Percentiles rank a stretch among this genome's conserved stretches.
phyloP scores from a whole-genome alignment of 2,797 vertebrate species.

The Pangasius krempfi region DNA sequence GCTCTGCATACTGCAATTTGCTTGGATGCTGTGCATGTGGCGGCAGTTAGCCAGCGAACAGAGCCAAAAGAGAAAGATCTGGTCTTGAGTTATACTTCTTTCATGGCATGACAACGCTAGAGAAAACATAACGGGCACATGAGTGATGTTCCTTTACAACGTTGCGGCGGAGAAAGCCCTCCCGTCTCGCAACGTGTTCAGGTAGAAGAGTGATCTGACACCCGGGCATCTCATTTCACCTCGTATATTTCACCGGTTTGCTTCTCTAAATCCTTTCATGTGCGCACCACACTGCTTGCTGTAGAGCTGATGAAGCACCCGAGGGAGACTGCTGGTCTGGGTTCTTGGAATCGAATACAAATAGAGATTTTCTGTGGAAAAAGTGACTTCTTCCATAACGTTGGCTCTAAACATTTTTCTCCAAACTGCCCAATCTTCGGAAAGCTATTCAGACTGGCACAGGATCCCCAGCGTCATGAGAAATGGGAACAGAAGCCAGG shows the following conservation, averaged over 20 bases:
- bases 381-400: background rate
- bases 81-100: slow-evolving; percentile 42
- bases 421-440: background rate
- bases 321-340: slow-evolving; percentile 31
- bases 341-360: slow-evolving; percentile 20
- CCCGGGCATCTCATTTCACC: slow-evolving; percentile 24
- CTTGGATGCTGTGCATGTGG: slow-evolving; percentile 72
- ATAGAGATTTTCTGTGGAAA: too few relatives aligned
- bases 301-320: slow-evolving; percentile 19
- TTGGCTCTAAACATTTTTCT: slow-evolving; percentile 5
- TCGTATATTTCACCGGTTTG: slow-evolving; percentile 14
- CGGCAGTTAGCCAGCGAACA: slow-evolving; percentile 66
- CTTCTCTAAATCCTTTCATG: slow-evolving; percentile 36
- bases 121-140: slow-evolving; percentile 1
- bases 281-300: background rate
- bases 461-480: slow-evolving; percentile 1
- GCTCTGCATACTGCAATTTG: slow-evolving; percentile 57
- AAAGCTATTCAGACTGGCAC: background rate
- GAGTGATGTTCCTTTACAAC: background rate
- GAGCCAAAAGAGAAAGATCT: slow-evolving; percentile 51
- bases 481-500: slow-evolving; percentile 47
- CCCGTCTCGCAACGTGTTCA: background rate
- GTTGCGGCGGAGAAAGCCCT: background rate
- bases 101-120: slow-evolving; percentile 19
- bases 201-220: slow-evolving; percentile 19